Evolutionary conservation across 2,797 vertebrate genomes (phyloP).

Genomic region (Poeciliopsis infans): DNA sequence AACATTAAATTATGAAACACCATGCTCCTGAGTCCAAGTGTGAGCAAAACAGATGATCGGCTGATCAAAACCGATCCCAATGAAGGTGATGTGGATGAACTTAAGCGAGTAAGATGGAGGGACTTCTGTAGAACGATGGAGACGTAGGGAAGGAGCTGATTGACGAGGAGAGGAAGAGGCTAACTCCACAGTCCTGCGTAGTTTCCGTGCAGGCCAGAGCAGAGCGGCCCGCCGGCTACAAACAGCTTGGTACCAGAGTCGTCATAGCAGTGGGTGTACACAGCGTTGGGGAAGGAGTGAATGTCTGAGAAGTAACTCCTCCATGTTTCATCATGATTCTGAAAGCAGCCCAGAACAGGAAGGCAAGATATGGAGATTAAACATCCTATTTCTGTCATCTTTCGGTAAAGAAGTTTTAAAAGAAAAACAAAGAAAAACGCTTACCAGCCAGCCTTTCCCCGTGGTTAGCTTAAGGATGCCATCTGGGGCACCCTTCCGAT

Average conservation of each 20-base stretch:
- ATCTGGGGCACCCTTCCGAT: constrained; percentile 85
- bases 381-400: neutral
- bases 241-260: constrained; percentile 98
- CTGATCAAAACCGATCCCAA: constrained; percentile 24
- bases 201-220: constrained; percentile 97
- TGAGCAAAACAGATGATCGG: constrained; percentile 40
- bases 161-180: constrained; percentile 44
- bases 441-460: constrained; percentile 96
- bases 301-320: constrained; percentile 99
- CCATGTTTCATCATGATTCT: constrained; percentile 99
- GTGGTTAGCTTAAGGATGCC: constrained; percentile 93
- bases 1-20: constrained; percentile 61
- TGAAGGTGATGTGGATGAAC: constrained; percentile 27
- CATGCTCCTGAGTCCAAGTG: constrained; percentile 75
- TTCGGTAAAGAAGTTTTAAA: neutral
- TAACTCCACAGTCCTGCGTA: constrained; percentile 99
- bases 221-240: constrained; percentile 96
- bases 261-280: constrained; percentile 99
- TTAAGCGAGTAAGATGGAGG: constrained; percentile 36
- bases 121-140: constrained; percentile 35
- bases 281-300: constrained; percentile 95
- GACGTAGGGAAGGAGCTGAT: constrained; percentile 33
- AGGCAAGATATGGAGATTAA: neutral
- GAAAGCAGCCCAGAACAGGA: constrained; percentile 17
- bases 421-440: neutral